A percentile compares a stretch with the other conserved stretches of the same genome.
Conservation (phyloP, 2,113 vertebrate species). For the Chloebia gouldiae region DNA sequence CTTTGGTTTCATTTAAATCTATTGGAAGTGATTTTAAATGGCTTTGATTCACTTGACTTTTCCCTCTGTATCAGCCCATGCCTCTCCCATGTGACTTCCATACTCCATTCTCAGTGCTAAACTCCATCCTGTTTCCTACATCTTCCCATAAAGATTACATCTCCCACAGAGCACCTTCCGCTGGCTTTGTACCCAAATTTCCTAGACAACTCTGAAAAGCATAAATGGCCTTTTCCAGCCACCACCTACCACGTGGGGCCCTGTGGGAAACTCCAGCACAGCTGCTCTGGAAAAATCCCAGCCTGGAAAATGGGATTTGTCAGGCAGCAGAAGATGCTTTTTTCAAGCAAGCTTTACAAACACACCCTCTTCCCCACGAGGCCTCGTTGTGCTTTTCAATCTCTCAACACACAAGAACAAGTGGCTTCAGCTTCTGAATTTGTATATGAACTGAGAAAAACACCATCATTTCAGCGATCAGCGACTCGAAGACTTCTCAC, state of each 20-base stretch:
- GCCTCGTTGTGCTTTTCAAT: background rate
- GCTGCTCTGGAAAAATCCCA: background rate
- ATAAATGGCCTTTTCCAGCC: background rate
- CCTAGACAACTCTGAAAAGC: background rate
- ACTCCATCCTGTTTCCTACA: background rate
- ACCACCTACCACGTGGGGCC: background rate
- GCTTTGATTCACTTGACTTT: background rate
- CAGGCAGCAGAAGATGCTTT: background rate
- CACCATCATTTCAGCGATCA: fast-evolving
- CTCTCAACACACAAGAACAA: background rate
- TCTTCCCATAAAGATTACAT: background rate
- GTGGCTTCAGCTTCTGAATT: background rate
- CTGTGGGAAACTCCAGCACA: background rate
- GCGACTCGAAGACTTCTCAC: background rate
- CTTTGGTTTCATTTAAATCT: background rate
- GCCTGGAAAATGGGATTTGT: background rate
- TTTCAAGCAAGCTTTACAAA: background rate
- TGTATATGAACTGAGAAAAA: background rate
- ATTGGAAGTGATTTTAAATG: background rate
- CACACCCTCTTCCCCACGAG: fast-evolving
- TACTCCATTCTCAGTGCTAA: background rate
- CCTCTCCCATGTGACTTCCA: background rate
- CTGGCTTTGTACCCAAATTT: background rate
- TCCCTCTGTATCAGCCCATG: background rate
- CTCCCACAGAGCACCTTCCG: background rate